phyloP scores from a whole-genome alignment of 2,888 invertebrate species.

The Chaitophorus viminalis region DNA sequence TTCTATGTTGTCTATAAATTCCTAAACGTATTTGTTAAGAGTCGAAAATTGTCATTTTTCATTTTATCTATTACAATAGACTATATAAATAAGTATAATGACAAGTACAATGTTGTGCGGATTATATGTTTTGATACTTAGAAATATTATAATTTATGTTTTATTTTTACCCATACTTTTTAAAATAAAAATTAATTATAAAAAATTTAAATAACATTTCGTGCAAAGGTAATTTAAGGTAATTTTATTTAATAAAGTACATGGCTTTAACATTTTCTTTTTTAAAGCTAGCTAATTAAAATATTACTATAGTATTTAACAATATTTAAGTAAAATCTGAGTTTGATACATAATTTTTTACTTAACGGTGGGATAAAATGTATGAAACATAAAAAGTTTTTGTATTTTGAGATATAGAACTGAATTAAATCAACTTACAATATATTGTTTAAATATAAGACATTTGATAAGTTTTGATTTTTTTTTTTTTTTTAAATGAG shows the following conservation, averaged over 20 bases:
- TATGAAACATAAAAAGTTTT: not conserved
- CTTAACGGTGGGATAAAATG: not conserved
- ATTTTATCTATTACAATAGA: no score
- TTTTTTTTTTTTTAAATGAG: slow-evolving; percentile 10
- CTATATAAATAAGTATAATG: no score
- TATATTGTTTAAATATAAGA: not conserved
- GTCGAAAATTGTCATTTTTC: no score
- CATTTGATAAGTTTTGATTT: not conserved
- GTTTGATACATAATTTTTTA: not conserved
- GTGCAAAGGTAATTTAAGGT: not conserved
- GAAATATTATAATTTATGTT: not conserved
- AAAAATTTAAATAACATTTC: not conserved
- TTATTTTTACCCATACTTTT: not conserved
- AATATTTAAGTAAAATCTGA: not conserved
- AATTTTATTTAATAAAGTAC: not conserved
- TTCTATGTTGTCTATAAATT: no score
- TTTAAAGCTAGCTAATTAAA: not conserved
- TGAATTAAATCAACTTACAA: not conserved
- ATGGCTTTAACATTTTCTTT: not conserved
- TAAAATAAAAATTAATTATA: not conserved
- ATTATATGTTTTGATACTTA: no score
- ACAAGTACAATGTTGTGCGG: no score
- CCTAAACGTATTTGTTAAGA: no score
- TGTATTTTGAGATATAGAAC: not conserved
- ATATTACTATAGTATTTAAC: not conserved